Conservation (phyloP, 1,140 invertebrate species). For the Drosophila kurseongensis region DNA sequence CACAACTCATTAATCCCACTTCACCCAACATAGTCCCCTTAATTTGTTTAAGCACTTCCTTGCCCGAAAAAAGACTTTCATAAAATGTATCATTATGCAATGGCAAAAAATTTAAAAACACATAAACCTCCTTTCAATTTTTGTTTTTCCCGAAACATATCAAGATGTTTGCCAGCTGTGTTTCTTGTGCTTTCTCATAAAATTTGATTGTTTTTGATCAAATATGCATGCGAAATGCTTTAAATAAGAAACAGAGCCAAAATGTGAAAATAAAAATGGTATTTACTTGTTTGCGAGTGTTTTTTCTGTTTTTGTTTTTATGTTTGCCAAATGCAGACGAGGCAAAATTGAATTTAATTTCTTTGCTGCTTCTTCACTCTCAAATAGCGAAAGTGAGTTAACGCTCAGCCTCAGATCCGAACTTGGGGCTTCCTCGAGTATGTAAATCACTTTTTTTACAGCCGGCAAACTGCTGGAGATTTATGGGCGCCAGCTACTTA, state of each 20-base stretch:
- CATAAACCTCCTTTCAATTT: constrained; percentile 30
- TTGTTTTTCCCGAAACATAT: constrained; percentile 35
- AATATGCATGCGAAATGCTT: constrained; percentile 47
- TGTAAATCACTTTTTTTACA: constrained; percentile 48
- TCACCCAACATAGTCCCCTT: constrained; percentile 1
- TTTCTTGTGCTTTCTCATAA: constrained; percentile 21
- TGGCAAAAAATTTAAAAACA: constrained; percentile 2
- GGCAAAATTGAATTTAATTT: constrained; percentile 47
- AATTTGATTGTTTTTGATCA: constrained; percentile 51
- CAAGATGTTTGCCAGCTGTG: constrained; percentile 21
- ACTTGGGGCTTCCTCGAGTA: constrained; percentile 35
- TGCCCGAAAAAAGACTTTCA: constrained; percentile 22
- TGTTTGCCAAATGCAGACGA: constrained; percentile 40
- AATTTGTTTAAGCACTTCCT: constrained; percentile 31
- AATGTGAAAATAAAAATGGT: constrained; percentile 16
- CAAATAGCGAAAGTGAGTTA: constrained; percentile 38
- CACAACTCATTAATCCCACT: constrained; percentile 29
- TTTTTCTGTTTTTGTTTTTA: constrained; percentile 19
- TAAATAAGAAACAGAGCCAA: constrained; percentile 24
- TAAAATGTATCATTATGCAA: constrained; percentile 42
- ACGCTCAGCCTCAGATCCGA: constrained; percentile 23
- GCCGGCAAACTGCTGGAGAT: constrained; percentile 39
- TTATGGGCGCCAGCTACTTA: constrained; percentile 46
- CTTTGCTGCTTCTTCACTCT: constrained; percentile 18
- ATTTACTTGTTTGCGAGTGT: constrained; percentile 23